A percentile compares a stretch with the other conserved stretches of the same genome.
phyloP scores from a whole-genome alignment of 1,140 invertebrate species.

The Elysia chlorotica region DNA sequence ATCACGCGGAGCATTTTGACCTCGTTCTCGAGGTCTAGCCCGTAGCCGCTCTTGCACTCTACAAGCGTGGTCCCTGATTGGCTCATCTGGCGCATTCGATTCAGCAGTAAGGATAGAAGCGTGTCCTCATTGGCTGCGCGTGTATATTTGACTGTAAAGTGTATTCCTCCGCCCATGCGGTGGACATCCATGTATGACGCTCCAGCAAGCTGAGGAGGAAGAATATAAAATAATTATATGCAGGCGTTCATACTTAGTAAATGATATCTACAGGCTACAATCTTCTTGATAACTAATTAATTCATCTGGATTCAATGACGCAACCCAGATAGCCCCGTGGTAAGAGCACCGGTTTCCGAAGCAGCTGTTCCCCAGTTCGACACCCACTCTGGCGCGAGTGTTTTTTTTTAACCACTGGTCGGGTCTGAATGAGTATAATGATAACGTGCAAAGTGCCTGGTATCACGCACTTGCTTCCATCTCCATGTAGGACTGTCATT shows the following conservation, averaged over 20 bases:
- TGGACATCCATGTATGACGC: constrained; percentile 71
- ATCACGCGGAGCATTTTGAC: constrained; percentile 69
- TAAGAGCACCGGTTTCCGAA: too few species aligned
- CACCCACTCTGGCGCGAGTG: background rate
- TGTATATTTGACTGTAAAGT: constrained; percentile 71
- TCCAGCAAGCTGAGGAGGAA: constrained; percentile 62
- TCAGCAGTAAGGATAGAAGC: constrained; percentile 61
- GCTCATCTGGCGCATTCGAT: constrained; percentile 66
- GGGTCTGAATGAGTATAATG: too few species aligned
- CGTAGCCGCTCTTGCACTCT: constrained; percentile 74
- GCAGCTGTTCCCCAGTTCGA: background rate
- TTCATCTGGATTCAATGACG: background rate
- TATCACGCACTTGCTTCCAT: too few species aligned
- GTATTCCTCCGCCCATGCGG: constrained; percentile 70
- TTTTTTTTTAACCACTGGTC: too few species aligned
- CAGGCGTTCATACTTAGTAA: too few species aligned
- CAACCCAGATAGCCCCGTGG: too few species aligned
- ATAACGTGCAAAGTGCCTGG: too few species aligned
- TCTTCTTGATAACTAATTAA: background rate
- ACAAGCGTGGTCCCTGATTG: constrained; percentile 67
- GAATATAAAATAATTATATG: too few species aligned
- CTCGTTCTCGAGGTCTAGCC: constrained; percentile 68
- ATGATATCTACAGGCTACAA: background rate
- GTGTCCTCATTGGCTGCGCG: constrained; percentile 65
- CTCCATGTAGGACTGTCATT: too few species aligned